Evolutionary conservation across 2,888 invertebrate genomes (phyloP).

Genomic region (Drosophila neotestacea): DNA sequence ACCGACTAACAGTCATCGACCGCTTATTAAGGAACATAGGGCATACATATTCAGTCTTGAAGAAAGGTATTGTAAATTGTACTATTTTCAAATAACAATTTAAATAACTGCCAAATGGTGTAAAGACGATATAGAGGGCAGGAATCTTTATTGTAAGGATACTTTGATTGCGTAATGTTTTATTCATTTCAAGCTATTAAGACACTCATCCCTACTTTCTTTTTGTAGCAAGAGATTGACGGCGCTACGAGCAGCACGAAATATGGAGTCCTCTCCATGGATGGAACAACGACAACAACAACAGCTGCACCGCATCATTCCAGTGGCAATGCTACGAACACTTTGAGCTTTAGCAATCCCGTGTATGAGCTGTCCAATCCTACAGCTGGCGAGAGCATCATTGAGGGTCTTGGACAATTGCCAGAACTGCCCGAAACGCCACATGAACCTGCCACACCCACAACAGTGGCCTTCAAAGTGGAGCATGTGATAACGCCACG

Average conservation of each 20-base stretch:
- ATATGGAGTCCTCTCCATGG: constrained; percentile 91
- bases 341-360: constrained; percentile 92
- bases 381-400: constrained; percentile 86
- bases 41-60: too few relatives aligned
- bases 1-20: too few relatives aligned
- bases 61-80: too few relatives aligned
- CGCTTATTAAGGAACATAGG: too few relatives aligned
- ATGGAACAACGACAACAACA: constrained; percentile 86
- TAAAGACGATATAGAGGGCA: too few relatives aligned
- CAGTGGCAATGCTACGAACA: constrained; percentile 86
- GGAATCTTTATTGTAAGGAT: too few relatives aligned
- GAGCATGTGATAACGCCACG: constrained; percentile 85
- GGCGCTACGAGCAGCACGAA: constrained; percentile 86
- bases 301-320: constrained; percentile 87
- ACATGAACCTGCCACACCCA: constrained; percentile 81
- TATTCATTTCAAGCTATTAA: not conserved
- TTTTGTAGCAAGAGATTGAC: constrained; percentile 88
- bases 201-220: not conserved
- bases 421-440: constrained; percentile 83
- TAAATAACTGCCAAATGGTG: too few relatives aligned
- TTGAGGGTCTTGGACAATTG: constrained; percentile 83
- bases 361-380: constrained; percentile 92
- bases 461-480: constrained; percentile 85
- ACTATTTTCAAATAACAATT: too few relatives aligned
- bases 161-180: not conserved